A percentile compares a stretch with the other conserved stretches of the same genome.
phyloP scores from a whole-genome alignment of 64 coral and sea anemone species.

The Montipora foliosa region DNA sequence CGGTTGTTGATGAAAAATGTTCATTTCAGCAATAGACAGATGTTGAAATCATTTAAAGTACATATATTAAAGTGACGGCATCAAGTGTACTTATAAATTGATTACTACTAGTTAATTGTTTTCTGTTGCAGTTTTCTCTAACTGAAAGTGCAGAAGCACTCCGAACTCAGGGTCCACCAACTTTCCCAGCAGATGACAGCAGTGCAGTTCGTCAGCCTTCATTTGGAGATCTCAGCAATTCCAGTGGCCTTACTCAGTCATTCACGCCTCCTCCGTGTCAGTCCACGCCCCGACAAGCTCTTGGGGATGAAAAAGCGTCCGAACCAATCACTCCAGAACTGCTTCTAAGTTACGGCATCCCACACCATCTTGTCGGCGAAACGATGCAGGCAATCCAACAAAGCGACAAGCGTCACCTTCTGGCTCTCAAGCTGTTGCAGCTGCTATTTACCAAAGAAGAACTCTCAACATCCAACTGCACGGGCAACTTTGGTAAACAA shows the following conservation, averaged over 20 bases:
- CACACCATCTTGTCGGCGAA: not conserved
- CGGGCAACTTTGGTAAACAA: constrained; percentile 46
- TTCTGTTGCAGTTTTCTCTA: constrained; percentile 1
- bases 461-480: not conserved
- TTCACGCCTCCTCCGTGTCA: not conserved
- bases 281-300: not conserved
- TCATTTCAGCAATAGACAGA: too few relatives aligned
- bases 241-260: too few relatives aligned
- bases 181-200: not conserved
- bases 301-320: not conserved
- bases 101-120: not conserved
- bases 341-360: not conserved
- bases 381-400: not conserved
- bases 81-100: not conserved
- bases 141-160: constrained; percentile 49
- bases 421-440: constrained; percentile 36
- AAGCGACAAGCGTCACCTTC: constrained; percentile 15
- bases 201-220: constrained; percentile 3
- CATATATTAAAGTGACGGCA: not conserved
- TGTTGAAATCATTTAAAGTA: too few relatives aligned
- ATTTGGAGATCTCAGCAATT: too few relatives aligned
- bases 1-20: too few relatives aligned
- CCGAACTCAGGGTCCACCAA: constrained; percentile 16
- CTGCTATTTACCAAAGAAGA: constrained; percentile 45
- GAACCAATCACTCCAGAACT: constrained; percentile 27